Evolutionary conservation across 2,113 vertebrate species (phyloP), one percentile per base, ranked within the genome.

Genomic region (Chitala chitala): DNA sequence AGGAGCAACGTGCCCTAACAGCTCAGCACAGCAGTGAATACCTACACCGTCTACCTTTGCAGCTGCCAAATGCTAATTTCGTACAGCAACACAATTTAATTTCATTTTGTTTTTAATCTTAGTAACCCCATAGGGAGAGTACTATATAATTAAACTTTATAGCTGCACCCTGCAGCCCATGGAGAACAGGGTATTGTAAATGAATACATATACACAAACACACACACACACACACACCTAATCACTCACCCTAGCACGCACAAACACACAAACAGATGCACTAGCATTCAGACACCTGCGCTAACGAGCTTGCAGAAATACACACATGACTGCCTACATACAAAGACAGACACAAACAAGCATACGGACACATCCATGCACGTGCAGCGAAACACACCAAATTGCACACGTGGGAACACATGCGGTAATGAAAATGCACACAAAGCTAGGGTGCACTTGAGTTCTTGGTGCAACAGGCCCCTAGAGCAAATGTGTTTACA

Each of bases 101-200:
- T 91, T 87, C 78, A 84, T 73, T 73, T 73, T 63, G 72, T 73
- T 89, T 87, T 69, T 90, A 89, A 90, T 91, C 87, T 86, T 85
- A 86, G 85, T 81, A 69, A 79, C 80, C 89, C 88, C 84, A 82
- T 82, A 81, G 87, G 88, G 89, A 89, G 80, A 74, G 78, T 65
- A 79, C 87, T 82, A 86, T 90, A 86, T 92, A 90, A 92, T 92
- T 91, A 90, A 89, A 88, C 84, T 90, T 89, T 84, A 89, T 89
- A 83, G 85, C 86, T 85, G 78, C 82, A 81, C 82, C 84, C 82
- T 73, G 77, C 82, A 86, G 85, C 85, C 84, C 78, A 80, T 76
- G 80, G 65, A 54, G 76, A 80, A 78, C 81, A 78, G 75, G 76
- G 78, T 79, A 82, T 73, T 77, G 74, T 81, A 79, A 80, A 58